Evolutionary conservation across 2,113 vertebrate genomes (phyloP).

Genomic region (Oxygymnocypris stewartii): DNA sequence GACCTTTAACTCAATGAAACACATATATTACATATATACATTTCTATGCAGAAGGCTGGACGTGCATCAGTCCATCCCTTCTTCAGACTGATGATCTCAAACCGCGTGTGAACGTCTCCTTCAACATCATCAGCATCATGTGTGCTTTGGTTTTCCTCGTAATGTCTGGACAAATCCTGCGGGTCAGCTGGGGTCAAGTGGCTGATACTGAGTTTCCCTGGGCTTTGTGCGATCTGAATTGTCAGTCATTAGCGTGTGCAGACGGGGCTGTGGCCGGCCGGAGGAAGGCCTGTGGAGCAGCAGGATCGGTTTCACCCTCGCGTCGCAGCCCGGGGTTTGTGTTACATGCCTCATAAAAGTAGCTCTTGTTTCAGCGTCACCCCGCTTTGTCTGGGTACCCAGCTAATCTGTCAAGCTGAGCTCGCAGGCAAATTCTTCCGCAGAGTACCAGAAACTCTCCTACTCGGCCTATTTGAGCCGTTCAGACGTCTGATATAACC

Average conservation of each 20-base stretch:
- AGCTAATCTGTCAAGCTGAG: constrained; percentile 80
- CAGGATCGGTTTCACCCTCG: constrained; percentile 80
- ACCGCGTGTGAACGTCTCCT: constrained; percentile 65
- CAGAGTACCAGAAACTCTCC: constrained; percentile 69
- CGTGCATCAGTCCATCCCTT: background rate
- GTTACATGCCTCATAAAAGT: constrained; percentile 79
- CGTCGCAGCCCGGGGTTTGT: constrained; percentile 78
- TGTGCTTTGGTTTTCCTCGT: constrained; percentile 76
- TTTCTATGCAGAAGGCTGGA: background rate
- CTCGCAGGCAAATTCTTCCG: constrained; percentile 82
- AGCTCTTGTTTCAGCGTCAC: constrained; percentile 78
- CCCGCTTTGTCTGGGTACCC: constrained; percentile 72
- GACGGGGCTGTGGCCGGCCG: constrained; percentile 70
- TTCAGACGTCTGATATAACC: background rate
- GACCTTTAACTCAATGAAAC: background rate
- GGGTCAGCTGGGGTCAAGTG: constrained; percentile 33
- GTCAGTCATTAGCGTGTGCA: constrained; percentile 85
- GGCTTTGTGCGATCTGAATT: constrained; percentile 84
- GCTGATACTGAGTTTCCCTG: constrained; percentile 78
- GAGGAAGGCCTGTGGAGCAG: constrained; percentile 86
- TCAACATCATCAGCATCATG: constrained; percentile 79
- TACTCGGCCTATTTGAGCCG: constrained; percentile 15
- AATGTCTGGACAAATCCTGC: constrained; percentile 75
- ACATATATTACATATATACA: background rate
- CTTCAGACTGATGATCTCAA: background rate